A percentile compares a stretch with the other conserved stretches of the same genome.
Conservation (phyloP, 2,797 vertebrate species). For the Chiroxiphia lanceolata region DNA sequence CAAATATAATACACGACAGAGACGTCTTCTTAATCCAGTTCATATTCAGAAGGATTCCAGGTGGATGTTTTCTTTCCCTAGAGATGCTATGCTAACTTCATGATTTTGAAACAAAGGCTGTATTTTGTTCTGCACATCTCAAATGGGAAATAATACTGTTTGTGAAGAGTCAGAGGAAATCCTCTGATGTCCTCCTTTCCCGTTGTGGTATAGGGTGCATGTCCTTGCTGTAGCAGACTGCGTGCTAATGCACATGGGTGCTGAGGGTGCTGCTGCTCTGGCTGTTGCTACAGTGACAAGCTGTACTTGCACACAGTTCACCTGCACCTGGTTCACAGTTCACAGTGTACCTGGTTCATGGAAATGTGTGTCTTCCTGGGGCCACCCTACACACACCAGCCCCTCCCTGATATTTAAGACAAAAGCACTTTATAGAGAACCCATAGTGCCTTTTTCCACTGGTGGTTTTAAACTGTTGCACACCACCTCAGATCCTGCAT, state of each 20-base stretch:
- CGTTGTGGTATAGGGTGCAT: accelerated
- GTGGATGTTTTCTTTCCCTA: neutral
- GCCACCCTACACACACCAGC: neutral
- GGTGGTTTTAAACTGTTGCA: neutral
- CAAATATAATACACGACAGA: neutral
- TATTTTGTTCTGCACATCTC: neutral
- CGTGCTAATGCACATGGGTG: too few species aligned
- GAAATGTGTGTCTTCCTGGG: neutral
- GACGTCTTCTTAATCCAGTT: neutral
- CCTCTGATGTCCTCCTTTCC: neutral
- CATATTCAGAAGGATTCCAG: neutral
- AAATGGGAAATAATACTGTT: neutral
- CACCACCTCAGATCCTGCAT: neutral
- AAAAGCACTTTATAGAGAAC: neutral
- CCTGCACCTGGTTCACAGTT: neutral
- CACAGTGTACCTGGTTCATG: accelerated
- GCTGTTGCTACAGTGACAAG: neutral
- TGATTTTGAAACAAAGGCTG: neutral
- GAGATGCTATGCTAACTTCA: neutral
- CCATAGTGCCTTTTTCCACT: neutral
- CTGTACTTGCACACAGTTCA: neutral
- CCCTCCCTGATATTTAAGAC: neutral
- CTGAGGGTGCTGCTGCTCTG: neutral
- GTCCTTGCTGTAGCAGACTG: neutral
- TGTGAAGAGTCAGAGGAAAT: neutral